Evolutionary conservation across 2,888 invertebrate species (phyloP), one percentile per base, ranked within the genome.

Genomic region (Aricia artaxerxes): DNA sequence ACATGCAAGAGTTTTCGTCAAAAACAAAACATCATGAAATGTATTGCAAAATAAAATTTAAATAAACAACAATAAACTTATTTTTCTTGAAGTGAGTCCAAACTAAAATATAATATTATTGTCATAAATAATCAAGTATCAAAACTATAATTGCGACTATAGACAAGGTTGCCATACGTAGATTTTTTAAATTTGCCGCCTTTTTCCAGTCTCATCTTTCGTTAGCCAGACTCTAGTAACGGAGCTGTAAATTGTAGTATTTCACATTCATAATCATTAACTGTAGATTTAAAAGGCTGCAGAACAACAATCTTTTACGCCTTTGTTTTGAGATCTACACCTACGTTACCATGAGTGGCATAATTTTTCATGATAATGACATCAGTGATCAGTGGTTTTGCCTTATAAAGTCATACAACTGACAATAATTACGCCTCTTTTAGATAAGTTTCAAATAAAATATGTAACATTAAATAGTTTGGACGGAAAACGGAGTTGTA

Each of bases 281-380:
- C 1, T 64, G 31, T 64, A 24, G 31, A 64, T 31, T 64, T 64
- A 64, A 24, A 61, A n/a, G 61, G 9, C 64, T 9, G 31, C 64
- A 31, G 0, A 31, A 64, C 24, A 64, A 57, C 16, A 57, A 57
- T 16, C 57, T 11, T 53, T 53, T 57, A 57, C 57, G 57, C 16
- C 57, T 64, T 64, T 64, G 24, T 61, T n/a, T 61, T 61, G 57
- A 61, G 61, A 53, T 57, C n/a, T 49, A 76, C 35, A 13, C 91
- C 91, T 90, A 92, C 92, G 87, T 90, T 81, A 81, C 91, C 89
- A 85, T 89, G 89, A 88, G 87, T 86, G 88, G 88, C 83, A 85
- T 84, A 86, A 87, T 88, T 86, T 83, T 83, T 82, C 85, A 85
- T 84, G 88, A 84, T 88, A 89, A 89, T 90, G 87, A 90, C 87